A percentile compares a stretch with the other conserved stretches of the same genome.
Conservation (phyloP, 2,888 invertebrate genomes). For the Hypsopygia costalis region DNA sequence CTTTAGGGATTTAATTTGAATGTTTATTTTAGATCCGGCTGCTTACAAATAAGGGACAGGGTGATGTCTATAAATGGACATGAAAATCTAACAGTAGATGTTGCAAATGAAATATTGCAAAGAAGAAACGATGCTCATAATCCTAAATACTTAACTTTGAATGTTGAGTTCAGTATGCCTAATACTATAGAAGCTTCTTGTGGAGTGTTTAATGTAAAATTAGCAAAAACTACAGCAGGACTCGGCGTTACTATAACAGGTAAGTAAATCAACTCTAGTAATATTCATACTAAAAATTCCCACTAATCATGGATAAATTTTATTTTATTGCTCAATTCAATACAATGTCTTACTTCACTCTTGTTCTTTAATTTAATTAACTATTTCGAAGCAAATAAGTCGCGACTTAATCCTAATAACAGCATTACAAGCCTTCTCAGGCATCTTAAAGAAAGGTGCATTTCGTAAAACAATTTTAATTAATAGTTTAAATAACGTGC, state of each 20-base stretch:
- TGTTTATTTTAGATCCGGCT: constrained; percentile 81
- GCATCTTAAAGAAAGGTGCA: too few species aligned
- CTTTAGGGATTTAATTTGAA: too few species aligned
- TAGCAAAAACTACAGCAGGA: constrained; percentile 89
- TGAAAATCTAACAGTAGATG: constrained; percentile 82
- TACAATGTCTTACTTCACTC: too few species aligned
- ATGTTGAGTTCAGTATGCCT: constrained; percentile 94
- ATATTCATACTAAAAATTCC: not conserved
- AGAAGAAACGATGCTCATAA: constrained; percentile 79
- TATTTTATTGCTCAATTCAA: too few species aligned
- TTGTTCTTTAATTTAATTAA: too few species aligned
- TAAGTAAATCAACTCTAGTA: constrained; percentile 30
- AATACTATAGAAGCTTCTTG: constrained; percentile 95
- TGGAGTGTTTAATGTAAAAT: constrained; percentile 94
- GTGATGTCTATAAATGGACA: constrained; percentile 92
- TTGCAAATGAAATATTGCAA: constrained; percentile 80
- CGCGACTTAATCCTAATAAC: too few species aligned
- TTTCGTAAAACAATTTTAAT: too few species aligned
- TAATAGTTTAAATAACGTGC: too few species aligned
- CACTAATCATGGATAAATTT: too few species aligned
- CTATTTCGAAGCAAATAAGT: too few species aligned
- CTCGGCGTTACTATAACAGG: constrained; percentile 95
- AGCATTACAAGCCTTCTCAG: too few species aligned
- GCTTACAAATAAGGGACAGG: constrained; percentile 89
- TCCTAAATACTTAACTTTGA: constrained; percentile 86